Evolutionary conservation across 1,140 invertebrate species (phyloP), one percentile per base, ranked within the genome.

Genomic region (Conus betulinus): DNA sequence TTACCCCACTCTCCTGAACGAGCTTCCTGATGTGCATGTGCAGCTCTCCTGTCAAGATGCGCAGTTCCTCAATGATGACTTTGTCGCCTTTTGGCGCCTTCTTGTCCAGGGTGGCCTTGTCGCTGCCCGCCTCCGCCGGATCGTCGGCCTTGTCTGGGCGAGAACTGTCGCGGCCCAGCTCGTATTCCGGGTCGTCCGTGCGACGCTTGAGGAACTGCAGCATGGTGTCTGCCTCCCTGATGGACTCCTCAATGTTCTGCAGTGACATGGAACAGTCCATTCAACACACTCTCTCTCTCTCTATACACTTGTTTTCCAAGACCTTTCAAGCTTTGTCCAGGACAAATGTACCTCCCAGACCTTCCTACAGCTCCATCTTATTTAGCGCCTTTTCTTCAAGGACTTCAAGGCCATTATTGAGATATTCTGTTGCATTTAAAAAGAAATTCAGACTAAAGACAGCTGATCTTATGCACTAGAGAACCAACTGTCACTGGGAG

Each of bases 221-320:
- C 27, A 93, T 82, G 39, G 90, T 91, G 79, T 93, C 92, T 52
- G 90, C 90, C 76, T 91, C 90, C n/a, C 89, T 90, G 52, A 92
- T 84, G 25, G 91, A 91, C 25, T 88, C 85, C 85, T 92, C 89
- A 13, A 90, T 85, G 17, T 91, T 88, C 78, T 91, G 78, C 17
- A 87, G 53, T 60, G 87, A 15, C 11, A 63, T 13, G 17, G 17
- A 63, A 63, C 17, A 63, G 39, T 39, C 39, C 39, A 39, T 39
- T 39, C 39, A 39, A 39, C 39, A 39, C 39, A 1, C 39, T 39
- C 39, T 39, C 39, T 39, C 39, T 39, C 39, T 39, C 39, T 39
- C 39, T 39, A 39, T 39, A 39, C 39, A 39, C 39, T 39, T 39
- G 39, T 39, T 39, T 39, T 39, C 39, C 39, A 39, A 39, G 39